These are phyloP conservation scores for Drosophila colorata DNA, from an alignment of 2,888 invertebrate genomes.

Conservation along the genomic window DNA sequence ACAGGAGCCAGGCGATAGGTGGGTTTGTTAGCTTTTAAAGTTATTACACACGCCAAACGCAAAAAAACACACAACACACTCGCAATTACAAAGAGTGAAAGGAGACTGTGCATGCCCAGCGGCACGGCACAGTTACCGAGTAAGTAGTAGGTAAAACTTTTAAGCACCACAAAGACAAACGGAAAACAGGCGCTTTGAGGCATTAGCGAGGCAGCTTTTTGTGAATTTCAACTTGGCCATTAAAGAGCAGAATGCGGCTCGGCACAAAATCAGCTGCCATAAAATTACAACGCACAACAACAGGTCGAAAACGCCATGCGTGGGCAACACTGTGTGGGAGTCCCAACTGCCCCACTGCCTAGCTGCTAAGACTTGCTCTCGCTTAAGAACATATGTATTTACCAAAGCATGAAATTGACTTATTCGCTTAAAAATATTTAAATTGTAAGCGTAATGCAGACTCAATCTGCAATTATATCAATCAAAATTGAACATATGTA, in stretches of 20 bases:
- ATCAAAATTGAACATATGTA: slow-evolving; percentile 40
- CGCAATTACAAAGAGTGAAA: slow-evolving; percentile 9
- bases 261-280: slow-evolving; percentile 42
- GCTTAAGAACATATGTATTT: slow-evolving; percentile 58
- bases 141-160: slow-evolving; percentile 50
- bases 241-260: slow-evolving; percentile 9
- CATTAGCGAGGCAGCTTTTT: slow-evolving; percentile 49
- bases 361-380: not conserved
- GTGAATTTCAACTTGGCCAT: slow-evolving; percentile 32
- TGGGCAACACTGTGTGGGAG: slow-evolving; percentile 23
- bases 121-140: slow-evolving; percentile 30
- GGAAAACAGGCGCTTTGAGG: slow-evolving; percentile 46
- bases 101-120: slow-evolving; percentile 33
- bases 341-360: not conserved
- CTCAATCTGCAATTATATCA: slow-evolving; percentile 11
- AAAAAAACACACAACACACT: slow-evolving; percentile 12
- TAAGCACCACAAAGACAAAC: slow-evolving; percentile 47
- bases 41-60: slow-evolving; percentile 54
- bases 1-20: slow-evolving; percentile 27
- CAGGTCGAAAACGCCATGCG: slow-evolving; percentile 1
- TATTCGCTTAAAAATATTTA: slow-evolving; percentile 15
- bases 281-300: slow-evolving; percentile 39
- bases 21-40: slow-evolving; percentile 73
- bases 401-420: slow-evolving; percentile 65
- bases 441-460: slow-evolving; percentile 9